Percentiles rank a stretch among this genome's conserved stretches.
phyloP scores from a whole-genome alignment of 2,888 invertebrate species.

The Agrotis segetum region DNA sequence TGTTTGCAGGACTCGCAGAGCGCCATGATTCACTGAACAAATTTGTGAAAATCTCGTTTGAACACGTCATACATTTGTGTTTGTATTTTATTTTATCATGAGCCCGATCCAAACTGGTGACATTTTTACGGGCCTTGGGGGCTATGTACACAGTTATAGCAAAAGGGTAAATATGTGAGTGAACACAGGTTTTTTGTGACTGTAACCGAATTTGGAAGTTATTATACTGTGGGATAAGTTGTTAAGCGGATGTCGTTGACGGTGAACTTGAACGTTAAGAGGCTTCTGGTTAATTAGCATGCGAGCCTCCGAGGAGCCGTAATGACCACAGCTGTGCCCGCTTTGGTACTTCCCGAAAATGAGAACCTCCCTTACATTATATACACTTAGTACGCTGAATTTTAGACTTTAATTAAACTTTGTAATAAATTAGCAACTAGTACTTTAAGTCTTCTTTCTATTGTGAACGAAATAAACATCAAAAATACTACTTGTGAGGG shows the following conservation, averaged over 20 bases:
- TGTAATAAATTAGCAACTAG: slow-evolving; percentile 3
- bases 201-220: slow-evolving; percentile 56
- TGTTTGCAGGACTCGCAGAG: slow-evolving; percentile 71
- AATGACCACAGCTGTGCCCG: slow-evolving; percentile 56
- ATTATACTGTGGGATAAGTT: slow-evolving; percentile 66
- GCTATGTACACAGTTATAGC: slow-evolving; percentile 62
- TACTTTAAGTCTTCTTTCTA: background rate
- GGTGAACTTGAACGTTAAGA: slow-evolving; percentile 72
- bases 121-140: slow-evolving; percentile 70
- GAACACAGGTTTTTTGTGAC: slow-evolving; percentile 57
- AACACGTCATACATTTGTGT: slow-evolving; percentile 73
- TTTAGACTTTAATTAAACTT: slow-evolving; percentile 31
- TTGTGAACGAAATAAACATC: slow-evolving; percentile 22
- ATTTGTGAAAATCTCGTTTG: slow-evolving; percentile 78
- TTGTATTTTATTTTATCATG: slow-evolving; percentile 75
- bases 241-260: slow-evolving; percentile 65
- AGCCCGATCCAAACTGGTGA: slow-evolving; percentile 64
- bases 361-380: slow-evolving; percentile 25
- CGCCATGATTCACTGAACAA: slow-evolving; percentile 79
- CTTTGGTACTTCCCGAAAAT: slow-evolving; percentile 51
- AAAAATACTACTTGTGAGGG: slow-evolving; percentile 13
- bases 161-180: slow-evolving; percentile 70
- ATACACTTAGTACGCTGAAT: background rate
- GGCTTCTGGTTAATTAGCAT: slow-evolving; percentile 68
- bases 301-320: slow-evolving; percentile 58